Base-by-base conservation (phyloP, 2,797 vertebrate genomes). In the Anguilla megastoma region DNA sequence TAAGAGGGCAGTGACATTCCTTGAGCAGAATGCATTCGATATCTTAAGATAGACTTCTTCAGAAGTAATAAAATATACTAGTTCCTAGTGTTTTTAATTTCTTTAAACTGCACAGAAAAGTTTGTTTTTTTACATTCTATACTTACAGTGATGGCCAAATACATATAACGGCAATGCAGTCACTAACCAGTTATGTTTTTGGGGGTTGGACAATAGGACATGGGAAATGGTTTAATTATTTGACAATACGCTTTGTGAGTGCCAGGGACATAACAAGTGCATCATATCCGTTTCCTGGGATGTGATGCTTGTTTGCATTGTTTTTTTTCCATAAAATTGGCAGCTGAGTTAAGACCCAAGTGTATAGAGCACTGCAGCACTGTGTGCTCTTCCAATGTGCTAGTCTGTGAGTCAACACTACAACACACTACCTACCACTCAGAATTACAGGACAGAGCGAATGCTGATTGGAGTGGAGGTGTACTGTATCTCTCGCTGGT, bases 1-100 rank as follows among this genome's bases (percentile, higher is more conserved):
- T 90, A 92, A 93, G 88, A 91, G 89, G 84, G 79, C 86, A 36
- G 83, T 90, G 87, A 85, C 58, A 63, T 76, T 89, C 74, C 87
- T 88, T 89, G 84, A 90, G 52, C 69, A 50, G 30, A 58, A 84
- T 87, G 41, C 86, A 54, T 87, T 58, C 69, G 30, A 85, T 41
- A 85, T 76, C 50, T 88, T 79, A 45, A 79, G 52, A 45, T 84
- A 36, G 30, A 33, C 30, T 74, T 74, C 66, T 74, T 74, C 69
- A 74, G 69, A 74, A 33, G 30, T 74, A 27, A 74, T 33, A 9
- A 27, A n/a, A 6, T 5, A 69, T 8, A 36, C 69, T 33, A 74
- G 12, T 74, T 74, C 30, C 27, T 74, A 2, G 69, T 33, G 8
- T 71, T 27, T 27, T 16, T 66, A 27, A 24, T 27, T 30, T 27